Evolutionary conservation across 1,140 invertebrate species (phyloP).

Genomic region (Lordiphosa clarofinis): DNA sequence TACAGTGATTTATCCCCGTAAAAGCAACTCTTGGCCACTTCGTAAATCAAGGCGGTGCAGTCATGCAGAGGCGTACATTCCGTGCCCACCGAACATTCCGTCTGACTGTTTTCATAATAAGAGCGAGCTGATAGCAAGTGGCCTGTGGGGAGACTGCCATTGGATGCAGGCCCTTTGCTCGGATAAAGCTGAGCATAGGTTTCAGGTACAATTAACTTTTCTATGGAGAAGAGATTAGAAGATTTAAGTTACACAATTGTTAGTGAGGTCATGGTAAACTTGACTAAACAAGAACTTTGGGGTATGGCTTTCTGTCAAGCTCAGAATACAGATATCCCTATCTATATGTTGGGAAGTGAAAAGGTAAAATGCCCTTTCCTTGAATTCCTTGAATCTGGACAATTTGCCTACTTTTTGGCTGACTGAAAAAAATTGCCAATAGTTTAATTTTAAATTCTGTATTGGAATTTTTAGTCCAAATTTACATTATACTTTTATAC

Average conservation of each 20-base stretch:
- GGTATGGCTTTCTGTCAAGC: no score
- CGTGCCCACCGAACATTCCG: slow-evolving; percentile 63
- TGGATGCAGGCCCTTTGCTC: slow-evolving; percentile 6
- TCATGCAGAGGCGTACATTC: slow-evolving; percentile 76
- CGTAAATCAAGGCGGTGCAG: slow-evolving; percentile 71
- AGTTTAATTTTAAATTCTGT: no score
- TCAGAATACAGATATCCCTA: no score
- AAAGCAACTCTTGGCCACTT: slow-evolving; percentile 75
- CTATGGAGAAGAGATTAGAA: slow-evolving; percentile 6
- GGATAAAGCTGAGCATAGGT: slow-evolving; percentile 11
- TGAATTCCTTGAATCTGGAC: no score
- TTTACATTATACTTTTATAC: no score
- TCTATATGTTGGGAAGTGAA: no score
- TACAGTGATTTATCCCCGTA: slow-evolving; percentile 77
- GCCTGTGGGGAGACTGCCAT: slow-evolving; percentile 15
- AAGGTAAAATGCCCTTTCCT: no score
- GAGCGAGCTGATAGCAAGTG: slow-evolving; percentile 56
- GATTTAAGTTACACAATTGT: not conserved
- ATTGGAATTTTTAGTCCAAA: no score
- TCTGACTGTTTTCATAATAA: slow-evolving; percentile 34
- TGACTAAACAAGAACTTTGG: no score
- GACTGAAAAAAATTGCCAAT: no score
- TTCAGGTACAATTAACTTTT: slow-evolving; percentile 48
- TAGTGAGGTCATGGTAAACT: no score
- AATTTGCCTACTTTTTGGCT: no score